These are phyloP conservation scores for Athalia cordata DNA, from an alignment of 2,888 invertebrate genomes.

Conservation along the genomic window DNA sequence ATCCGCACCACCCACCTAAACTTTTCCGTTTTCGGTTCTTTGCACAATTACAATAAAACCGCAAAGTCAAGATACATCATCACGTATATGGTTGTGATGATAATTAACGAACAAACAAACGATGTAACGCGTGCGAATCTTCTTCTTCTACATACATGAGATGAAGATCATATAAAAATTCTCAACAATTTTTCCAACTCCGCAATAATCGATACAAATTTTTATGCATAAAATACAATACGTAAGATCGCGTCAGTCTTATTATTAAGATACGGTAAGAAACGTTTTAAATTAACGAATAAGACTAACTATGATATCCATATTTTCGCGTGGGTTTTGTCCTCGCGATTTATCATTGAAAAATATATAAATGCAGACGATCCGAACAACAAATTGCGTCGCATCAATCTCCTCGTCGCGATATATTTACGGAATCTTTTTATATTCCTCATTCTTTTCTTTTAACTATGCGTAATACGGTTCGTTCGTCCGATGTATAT, in stretches of 20 bases:
- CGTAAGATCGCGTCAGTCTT: constrained; percentile 25
- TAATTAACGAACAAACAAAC: no score
- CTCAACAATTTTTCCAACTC: background rate
- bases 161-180: no score
- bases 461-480: no score
- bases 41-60: background rate
- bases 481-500: no score
- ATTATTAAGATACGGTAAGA: background rate
- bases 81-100: no score
- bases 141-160: no score
- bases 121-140: no score
- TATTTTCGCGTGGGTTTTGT: constrained; percentile 12
- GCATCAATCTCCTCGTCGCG: no score
- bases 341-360: background rate
- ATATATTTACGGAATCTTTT: no score
- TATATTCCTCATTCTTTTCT: no score
- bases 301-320: background rate
- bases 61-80: background rate
- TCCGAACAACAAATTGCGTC: no score
- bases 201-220: background rate
- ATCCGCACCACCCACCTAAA: constrained; percentile 3
- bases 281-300: background rate
- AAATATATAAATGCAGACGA: background rate
- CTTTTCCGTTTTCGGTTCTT: constrained; percentile 6
- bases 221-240: background rate